phyloP scores from a whole-genome alignment of 2,888 invertebrate species.

The Pyrrhosoma nymphula region DNA sequence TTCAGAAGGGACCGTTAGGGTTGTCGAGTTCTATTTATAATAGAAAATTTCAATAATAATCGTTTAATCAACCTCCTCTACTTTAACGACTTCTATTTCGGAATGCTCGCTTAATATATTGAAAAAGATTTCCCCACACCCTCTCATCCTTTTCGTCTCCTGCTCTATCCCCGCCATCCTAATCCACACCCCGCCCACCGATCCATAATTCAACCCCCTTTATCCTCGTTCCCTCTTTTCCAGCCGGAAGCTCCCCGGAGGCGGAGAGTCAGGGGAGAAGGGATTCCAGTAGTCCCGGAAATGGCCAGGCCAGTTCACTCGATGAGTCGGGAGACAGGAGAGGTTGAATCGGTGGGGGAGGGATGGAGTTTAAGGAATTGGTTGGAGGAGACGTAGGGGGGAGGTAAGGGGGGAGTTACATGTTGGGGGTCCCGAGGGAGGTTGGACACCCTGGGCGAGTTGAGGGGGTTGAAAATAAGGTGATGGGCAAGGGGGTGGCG shows the following conservation, averaged over 20 bases:
- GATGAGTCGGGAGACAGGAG: not conserved
- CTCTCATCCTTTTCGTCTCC: too few species aligned
- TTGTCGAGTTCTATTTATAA: too few species aligned
- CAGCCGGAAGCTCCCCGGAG: conserved; percentile 30
- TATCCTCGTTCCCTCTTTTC: not conserved
- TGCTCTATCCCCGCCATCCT: too few species aligned
- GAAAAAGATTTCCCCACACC: too few species aligned
- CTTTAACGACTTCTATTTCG: too few species aligned
- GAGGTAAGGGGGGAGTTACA: conserved; percentile 18
- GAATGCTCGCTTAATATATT: too few species aligned
- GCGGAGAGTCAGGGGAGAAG: not conserved
- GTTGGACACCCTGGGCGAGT: not conserved
- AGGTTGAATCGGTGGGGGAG: not conserved
- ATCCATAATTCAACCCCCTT: not conserved
- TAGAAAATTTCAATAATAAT: too few species aligned
- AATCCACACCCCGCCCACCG: not conserved
- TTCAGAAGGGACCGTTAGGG: too few species aligned
- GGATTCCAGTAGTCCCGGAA: not conserved
- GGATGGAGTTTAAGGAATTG: not conserved
- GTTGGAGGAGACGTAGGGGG: not conserved
- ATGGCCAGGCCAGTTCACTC: conserved; percentile 35
- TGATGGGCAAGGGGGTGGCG: too few species aligned
- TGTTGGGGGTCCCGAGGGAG: not conserved
- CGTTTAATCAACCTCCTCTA: too few species aligned
- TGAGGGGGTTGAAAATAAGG: not conserved